A percentile compares a stretch with the other conserved stretches of the same genome.
Conservation (phyloP, 2,113 vertebrate species). For the Serranochromis macrocephalus region DNA sequence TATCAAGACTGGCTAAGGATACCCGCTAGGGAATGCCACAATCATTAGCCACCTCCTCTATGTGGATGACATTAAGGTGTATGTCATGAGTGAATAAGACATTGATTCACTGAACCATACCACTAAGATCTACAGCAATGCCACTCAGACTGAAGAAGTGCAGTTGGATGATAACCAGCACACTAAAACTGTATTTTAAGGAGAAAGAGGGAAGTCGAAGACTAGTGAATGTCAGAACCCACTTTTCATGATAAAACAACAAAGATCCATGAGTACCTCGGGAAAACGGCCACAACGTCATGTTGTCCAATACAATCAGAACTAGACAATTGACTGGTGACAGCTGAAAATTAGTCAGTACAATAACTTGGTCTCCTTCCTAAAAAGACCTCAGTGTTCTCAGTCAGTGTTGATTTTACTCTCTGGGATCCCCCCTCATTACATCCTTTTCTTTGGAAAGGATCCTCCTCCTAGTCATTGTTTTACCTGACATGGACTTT, state of each 20-base stretch:
- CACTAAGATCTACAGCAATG: not conserved
- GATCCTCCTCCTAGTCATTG: not conserved
- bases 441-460: not conserved
- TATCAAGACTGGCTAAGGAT: not conserved
- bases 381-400: not conserved
- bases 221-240: not conserved
- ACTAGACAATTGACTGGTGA: not conserved
- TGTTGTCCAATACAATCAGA: not conserved
- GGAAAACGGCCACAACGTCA: not conserved
- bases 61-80: not conserved
- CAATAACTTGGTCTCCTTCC: not conserved
- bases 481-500: accelerated
- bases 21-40: not conserved
- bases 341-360: not conserved
- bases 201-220: not conserved
- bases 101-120: not conserved
- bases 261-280: not conserved
- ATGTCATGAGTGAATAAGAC: accelerated
- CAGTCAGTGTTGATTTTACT: not conserved
- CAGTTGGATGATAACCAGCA: not conserved
- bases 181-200: not conserved
- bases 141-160: not conserved
- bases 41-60: not conserved
- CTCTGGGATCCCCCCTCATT: not conserved
- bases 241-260: not conserved